A percentile compares a stretch with the other conserved stretches of the same genome.
Evolutionary conservation across 2,797 vertebrate genomes (phyloP).

Genomic region (Thaleichthys pacificus): DNA sequence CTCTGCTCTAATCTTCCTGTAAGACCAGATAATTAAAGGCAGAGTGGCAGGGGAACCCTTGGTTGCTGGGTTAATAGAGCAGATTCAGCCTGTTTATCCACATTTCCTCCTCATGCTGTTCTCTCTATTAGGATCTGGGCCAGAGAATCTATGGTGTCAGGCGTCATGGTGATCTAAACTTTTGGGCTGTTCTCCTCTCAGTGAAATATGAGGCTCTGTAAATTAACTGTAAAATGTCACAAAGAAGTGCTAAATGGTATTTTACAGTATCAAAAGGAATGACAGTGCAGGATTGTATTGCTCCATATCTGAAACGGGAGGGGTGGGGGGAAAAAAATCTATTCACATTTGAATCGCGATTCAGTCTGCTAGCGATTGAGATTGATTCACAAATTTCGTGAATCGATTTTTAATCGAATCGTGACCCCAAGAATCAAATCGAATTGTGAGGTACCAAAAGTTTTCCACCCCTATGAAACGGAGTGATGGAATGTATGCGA

Average conservation of each 20-base stretch:
- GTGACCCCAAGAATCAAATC: too few species aligned
- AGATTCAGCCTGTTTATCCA: constrained; percentile 65
- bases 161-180: constrained; percentile 39
- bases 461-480: too few species aligned
- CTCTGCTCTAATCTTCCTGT: constrained; percentile 64
- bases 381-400: too few species aligned
- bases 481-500: too few species aligned
- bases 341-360: too few species aligned
- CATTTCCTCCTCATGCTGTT: constrained; percentile 49
- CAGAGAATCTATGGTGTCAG: constrained; percentile 27
- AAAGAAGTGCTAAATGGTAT: constrained; percentile 17
- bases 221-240: constrained; percentile 23
- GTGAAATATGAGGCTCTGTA: constrained; percentile 25
- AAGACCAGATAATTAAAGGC: constrained; percentile 73
- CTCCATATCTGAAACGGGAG: too few species aligned
- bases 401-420: too few species aligned
- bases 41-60: constrained; percentile 51
- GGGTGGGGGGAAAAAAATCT: too few species aligned
- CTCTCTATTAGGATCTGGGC: constrained; percentile 55
- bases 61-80: constrained; percentile 65
- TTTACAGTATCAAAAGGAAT: not conserved
- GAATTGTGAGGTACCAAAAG: too few species aligned
- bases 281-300: not conserved
- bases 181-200: constrained; percentile 39
- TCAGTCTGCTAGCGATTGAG: too few species aligned